phyloP scores from a whole-genome alignment of 2,113 vertebrate genomes.

The Pseudorasbora parva region DNA sequence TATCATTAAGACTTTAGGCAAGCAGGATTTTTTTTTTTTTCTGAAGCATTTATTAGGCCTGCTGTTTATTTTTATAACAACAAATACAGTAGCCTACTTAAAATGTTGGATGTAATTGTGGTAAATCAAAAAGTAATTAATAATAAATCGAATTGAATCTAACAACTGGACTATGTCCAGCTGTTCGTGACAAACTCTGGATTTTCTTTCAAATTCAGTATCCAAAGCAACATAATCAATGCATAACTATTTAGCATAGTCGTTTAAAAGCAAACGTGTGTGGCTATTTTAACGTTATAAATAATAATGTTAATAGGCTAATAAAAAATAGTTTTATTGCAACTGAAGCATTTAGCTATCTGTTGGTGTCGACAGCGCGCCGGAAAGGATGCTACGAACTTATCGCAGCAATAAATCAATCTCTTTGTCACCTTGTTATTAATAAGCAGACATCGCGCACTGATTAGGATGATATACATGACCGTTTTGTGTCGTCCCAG shows the following conservation, averaged over 20 bases:
- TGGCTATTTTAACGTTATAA: not conserved
- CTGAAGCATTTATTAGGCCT: too few relatives aligned
- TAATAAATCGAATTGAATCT: not conserved
- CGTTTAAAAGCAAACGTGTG: not conserved
- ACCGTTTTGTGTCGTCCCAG: slow-evolving; percentile 1
- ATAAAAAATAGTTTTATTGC: not conserved
- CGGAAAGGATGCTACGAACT: slow-evolving; percentile 15
- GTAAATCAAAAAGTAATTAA: not conserved
- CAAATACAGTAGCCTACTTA: too few relatives aligned
- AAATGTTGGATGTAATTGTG: not conserved
- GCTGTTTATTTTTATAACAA: too few relatives aligned
- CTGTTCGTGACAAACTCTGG: not conserved
- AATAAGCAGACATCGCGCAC: not conserved
- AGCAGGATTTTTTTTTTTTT: too few relatives aligned
- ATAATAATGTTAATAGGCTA: not conserved
- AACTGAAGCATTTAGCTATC: not conserved
- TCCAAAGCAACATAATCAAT: not conserved
- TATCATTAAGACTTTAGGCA: not conserved
- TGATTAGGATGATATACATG: not conserved
- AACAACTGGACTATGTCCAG: not conserved
- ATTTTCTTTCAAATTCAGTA: not conserved
- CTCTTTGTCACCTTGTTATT: slow-evolving; percentile 16
- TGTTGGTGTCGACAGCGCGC: not conserved
- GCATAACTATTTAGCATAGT: not conserved
- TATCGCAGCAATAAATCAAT: slow-evolving; percentile 37